phyloP scores from a whole-genome alignment of 2,888 invertebrate genomes.

The Cheilosia grossa region DNA sequence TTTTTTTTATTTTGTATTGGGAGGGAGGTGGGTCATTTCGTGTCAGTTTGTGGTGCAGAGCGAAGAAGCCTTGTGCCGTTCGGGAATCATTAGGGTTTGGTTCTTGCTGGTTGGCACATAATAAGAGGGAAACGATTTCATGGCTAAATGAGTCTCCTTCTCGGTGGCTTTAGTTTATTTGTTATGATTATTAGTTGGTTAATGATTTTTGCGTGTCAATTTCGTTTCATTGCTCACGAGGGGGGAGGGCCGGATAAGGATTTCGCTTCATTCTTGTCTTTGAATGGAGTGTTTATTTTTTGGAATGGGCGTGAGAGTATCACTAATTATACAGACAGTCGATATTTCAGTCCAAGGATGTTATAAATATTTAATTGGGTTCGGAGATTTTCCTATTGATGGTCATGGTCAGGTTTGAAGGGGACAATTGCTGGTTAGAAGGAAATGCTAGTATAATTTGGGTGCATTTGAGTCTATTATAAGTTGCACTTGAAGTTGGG shows the following conservation, averaged over 20 bases:
- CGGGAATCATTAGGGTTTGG: slow-evolving; percentile 41
- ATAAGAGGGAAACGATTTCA: slow-evolving; percentile 59
- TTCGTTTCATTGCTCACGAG: slow-evolving; percentile 15
- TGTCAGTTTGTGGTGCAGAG: background rate
- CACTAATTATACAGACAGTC: no score
- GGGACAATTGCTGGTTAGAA: no score
- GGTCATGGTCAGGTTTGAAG: no score
- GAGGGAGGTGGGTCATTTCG: no score
- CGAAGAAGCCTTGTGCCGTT: slow-evolving; percentile 11
- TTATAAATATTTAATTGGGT: no score
- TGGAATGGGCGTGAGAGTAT: background rate
- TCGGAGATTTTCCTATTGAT: no score
- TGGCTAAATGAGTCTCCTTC: slow-evolving; percentile 41
- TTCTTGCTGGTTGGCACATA: slow-evolving; percentile 52
- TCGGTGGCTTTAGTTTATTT: slow-evolving; percentile 37
- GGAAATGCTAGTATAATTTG: no score
- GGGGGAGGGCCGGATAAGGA: background rate
- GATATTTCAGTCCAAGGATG: no score
- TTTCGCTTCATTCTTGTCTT: background rate
- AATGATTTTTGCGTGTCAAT: slow-evolving; percentile 70
- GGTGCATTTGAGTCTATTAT: no score
- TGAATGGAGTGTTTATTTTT: background rate
- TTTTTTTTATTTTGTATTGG: no score
- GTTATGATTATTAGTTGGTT: slow-evolving; percentile 64
- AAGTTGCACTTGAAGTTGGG: no score